These are phyloP conservation scores for Chondrosia reniformis DNA, from an alignment of 37 sponge, comb jelly and placozoan species.

Conservation along the genomic window DNA sequence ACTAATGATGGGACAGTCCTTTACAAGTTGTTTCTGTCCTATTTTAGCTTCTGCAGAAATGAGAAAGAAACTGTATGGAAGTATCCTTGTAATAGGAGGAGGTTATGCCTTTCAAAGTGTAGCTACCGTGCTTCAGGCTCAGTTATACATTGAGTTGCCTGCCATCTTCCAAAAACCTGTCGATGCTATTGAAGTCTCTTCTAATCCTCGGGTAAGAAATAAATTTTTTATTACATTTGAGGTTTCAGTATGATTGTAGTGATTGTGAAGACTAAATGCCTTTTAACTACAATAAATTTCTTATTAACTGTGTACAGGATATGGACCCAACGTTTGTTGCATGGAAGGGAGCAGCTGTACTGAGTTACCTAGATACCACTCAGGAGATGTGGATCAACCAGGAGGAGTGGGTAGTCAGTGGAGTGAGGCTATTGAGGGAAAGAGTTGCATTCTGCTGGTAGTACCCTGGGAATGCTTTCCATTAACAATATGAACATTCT, in stretches of 20 bases:
- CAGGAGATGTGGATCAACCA: conserved; percentile 86
- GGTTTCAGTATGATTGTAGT: too few species aligned
- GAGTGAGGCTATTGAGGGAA: conserved; percentile 80
- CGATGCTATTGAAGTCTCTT: conserved; percentile 62
- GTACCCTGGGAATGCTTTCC: too few species aligned
- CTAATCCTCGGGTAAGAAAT: conserved; percentile 76
- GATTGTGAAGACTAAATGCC: too few species aligned
- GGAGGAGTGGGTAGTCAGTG: conserved; percentile 77
- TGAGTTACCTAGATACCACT: conserved; percentile 79
- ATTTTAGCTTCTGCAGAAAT: conserved; percentile 62
- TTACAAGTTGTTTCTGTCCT: not conserved
- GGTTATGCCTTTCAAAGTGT: conserved; percentile 67
- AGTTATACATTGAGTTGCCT: conserved; percentile 51
- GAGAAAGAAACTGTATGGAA: conserved; percentile 75
- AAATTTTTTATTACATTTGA: too few species aligned
- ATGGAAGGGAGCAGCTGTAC: conserved; percentile 86
- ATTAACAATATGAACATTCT: too few species aligned
- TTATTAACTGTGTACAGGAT: conserved; percentile 34
- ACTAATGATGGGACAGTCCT: not conserved
- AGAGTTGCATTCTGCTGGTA: conserved; percentile 83
- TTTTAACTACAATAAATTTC: not conserved
- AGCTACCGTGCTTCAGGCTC: conserved; percentile 50
- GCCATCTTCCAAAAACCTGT: conserved; percentile 14
- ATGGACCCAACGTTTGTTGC: conserved; percentile 66
- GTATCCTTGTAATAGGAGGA: conserved; percentile 80